A percentile compares a stretch with the other conserved stretches of the same genome.
These are phyloP conservation scores for Diarsia mendica DNA, from an alignment of 2,888 invertebrate species.

Conservation along the genomic window DNA sequence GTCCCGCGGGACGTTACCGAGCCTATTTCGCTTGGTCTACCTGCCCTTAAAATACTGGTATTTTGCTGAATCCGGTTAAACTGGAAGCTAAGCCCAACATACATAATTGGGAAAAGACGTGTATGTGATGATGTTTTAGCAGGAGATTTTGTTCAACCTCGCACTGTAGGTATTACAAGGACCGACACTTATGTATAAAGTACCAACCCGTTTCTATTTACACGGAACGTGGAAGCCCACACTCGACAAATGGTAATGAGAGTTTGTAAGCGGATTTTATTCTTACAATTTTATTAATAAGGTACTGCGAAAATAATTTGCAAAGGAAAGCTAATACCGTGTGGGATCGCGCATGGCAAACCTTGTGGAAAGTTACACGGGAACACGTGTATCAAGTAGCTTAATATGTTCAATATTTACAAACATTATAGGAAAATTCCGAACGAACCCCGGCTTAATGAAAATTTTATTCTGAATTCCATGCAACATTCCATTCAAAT, in stretches of 20 bases:
- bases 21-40: too few species aligned
- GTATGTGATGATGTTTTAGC: too few species aligned
- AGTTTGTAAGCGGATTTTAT: background rate
- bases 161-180: background rate
- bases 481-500: too few species aligned
- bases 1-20: too few species aligned
- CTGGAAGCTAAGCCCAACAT: too few species aligned
- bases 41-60: too few species aligned
- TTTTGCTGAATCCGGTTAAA: too few species aligned
- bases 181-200: background rate
- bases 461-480: too few species aligned
- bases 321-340: background rate
- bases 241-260: background rate
- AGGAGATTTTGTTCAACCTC: background rate
- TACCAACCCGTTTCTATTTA: background rate
- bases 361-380: background rate
- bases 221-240: background rate
- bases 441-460: too few species aligned
- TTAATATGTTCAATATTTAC: too few species aligned
- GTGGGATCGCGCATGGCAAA: background rate
- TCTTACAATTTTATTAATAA: background rate
- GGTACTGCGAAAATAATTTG: background rate
- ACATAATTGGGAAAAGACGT: too few species aligned
- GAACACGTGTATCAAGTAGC: background rate
- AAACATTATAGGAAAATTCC: too few species aligned